Evolutionary conservation across 2,113 vertebrate genomes (phyloP), one percentile per base, ranked within the genome.

Genomic region (Equus przewalskii): DNA sequence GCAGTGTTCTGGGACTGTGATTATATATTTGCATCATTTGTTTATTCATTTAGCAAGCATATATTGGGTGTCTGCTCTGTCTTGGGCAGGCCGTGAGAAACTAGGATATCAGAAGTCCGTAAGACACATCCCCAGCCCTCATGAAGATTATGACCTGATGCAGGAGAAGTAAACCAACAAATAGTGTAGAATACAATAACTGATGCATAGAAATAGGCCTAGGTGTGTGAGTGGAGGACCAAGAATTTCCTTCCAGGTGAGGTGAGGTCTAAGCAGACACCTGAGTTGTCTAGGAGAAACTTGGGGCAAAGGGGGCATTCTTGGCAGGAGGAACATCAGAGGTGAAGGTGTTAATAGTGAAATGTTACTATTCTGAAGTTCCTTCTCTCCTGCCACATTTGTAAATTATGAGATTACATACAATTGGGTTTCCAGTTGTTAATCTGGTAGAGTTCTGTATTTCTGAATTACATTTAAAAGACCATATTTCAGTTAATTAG

Each of bases 181-280:
- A 62, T 28, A 24, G 30, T 13, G 16, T 2, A 33, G 44, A n/a
- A 19, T 13, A 6, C 5, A 6, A 14, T 11, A 3, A 6, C 86
- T 12, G 8, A 4, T 3, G 28, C 1, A 6, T 33, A 5, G 28
- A 41, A 24, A 0, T 6, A 16, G 80, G 22, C 46, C 33, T 10
- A 62, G 36, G 58, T 1, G 13, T 33, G 7, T 36, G 58, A 7
- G 72, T 2, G 11, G 58, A n/a, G 49, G 0, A 0, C 2, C 11
- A 1, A 54, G 76, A 60, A 15, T 1, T 65, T 87, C n/a, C 46
- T 84, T 49, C 11, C 16, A 4, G 26, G 13, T 18, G 60, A 33
- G 7, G 41, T 41, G 44, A n/a, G 64, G 10, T 24, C 89, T 79
- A 14, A 30, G 44, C 69, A 86, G 70, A 78, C 26, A 58, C 58